These are phyloP conservation scores for Zygaena filipendulae DNA, from an alignment of 2,888 invertebrate genomes.

Conservation along the genomic window DNA sequence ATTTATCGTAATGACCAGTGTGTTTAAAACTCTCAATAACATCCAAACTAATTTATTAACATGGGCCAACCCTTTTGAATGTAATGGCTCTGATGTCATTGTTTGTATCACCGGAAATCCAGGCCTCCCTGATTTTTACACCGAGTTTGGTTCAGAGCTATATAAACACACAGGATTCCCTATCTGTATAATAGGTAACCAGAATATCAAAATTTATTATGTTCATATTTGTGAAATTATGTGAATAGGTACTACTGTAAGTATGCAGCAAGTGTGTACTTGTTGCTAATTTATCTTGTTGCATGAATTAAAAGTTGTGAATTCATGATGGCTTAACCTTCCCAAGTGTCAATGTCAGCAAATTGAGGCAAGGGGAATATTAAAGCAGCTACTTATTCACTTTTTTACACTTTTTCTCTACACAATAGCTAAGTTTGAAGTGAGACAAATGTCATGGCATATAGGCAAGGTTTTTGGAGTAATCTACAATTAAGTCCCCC, in stretches of 20 bases:
- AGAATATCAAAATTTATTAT: background rate
- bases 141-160: constrained; percentile 75
- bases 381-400: too few relatives aligned
- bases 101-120: constrained; percentile 90
- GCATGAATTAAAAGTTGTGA: too few relatives aligned
- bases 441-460: too few relatives aligned
- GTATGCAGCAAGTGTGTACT: background rate
- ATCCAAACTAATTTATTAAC: constrained; percentile 79
- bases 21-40: constrained; percentile 59
- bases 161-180: constrained; percentile 73
- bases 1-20: constrained; percentile 25
- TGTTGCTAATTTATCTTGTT: constrained; percentile 1
- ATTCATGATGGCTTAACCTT: too few relatives aligned
- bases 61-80: constrained; percentile 75
- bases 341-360: too few relatives aligned
- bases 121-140: constrained; percentile 85
- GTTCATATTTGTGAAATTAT: background rate
- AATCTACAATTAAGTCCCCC: too few relatives aligned
- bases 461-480: too few relatives aligned
- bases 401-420: too few relatives aligned
- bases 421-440: too few relatives aligned
- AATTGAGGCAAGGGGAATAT: too few relatives aligned
- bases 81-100: constrained; percentile 71
- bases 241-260: background rate
- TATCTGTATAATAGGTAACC: constrained; percentile 80